phyloP scores from a whole-genome alignment of 2,888 invertebrate species.

The Diachrysia chrysitis region DNA sequence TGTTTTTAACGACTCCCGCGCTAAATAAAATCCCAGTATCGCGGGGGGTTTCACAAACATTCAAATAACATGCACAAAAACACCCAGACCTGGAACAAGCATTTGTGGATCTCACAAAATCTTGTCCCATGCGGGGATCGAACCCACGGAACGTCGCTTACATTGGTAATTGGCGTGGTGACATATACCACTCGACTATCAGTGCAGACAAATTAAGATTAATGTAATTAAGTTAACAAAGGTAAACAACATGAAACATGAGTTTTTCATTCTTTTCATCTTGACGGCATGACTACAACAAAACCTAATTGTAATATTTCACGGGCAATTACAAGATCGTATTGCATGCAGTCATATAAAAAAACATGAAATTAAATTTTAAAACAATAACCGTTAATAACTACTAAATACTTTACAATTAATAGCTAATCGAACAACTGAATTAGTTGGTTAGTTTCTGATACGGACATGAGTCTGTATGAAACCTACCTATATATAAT shows the following conservation, averaged over 20 bases:
- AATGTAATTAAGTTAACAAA: constrained; percentile 7
- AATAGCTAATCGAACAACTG: constrained; percentile 15
- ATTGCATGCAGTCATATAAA: constrained; percentile 10
- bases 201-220: too few species aligned
- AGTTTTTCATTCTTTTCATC: constrained; percentile 5
- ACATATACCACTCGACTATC: too few species aligned
- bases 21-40: too few species aligned
- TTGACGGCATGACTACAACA: constrained; percentile 11
- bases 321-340: constrained; percentile 18
- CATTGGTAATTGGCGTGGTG: too few species aligned
- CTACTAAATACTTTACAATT: background rate
- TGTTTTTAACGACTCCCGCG: too few species aligned
- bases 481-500: background rate
- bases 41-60: too few species aligned
- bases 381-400: constrained; percentile 18
- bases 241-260: constrained; percentile 3
- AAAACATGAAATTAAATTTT: constrained; percentile 17
- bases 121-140: too few species aligned
- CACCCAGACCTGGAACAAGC: too few species aligned
- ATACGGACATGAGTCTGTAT: background rate
- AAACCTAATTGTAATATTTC: constrained; percentile 20
- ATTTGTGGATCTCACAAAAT: too few species aligned
- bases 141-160: too few species aligned
- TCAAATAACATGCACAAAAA: too few species aligned
- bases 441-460: background rate